Evolutionary conservation across 2,888 invertebrate species (phyloP).

Genomic region (Augochlorella aurata): DNA sequence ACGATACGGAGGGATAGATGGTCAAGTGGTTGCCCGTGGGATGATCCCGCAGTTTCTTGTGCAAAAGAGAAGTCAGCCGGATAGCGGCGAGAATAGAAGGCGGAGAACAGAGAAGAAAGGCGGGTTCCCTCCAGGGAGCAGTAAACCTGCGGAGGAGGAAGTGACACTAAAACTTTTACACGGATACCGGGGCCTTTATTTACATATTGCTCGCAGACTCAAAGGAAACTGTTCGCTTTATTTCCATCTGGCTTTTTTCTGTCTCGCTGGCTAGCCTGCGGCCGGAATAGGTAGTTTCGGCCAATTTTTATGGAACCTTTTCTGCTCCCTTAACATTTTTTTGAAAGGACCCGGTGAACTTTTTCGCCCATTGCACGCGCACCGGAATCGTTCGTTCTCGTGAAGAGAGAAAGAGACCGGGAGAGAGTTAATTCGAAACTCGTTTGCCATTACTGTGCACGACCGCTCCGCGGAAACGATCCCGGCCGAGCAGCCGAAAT

Average conservation of each 20-base stretch:
- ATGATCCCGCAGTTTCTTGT: slow-evolving; percentile 49
- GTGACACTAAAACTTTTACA: slow-evolving; percentile 79
- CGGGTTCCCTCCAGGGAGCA: slow-evolving; percentile 65
- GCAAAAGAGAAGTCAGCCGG: slow-evolving; percentile 54
- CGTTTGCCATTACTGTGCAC: background rate
- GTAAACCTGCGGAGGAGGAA: slow-evolving; percentile 72
- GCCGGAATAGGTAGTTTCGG: slow-evolving; percentile 42
- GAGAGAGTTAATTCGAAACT: slow-evolving; percentile 41
- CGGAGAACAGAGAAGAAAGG: slow-evolving; percentile 50
- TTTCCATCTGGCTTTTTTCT: slow-evolving; percentile 56
- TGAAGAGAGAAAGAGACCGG: background rate
- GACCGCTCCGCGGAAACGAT: background rate
- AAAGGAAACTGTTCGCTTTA: slow-evolving; percentile 62
- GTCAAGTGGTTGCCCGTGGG: slow-evolving; percentile 50
- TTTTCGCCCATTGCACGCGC: slow-evolving; percentile 27
- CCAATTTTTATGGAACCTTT: slow-evolving; percentile 45
- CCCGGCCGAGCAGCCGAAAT: background rate
- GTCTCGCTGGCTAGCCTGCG: slow-evolving; percentile 41
- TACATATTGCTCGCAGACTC: slow-evolving; percentile 75
- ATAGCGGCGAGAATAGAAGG: slow-evolving; percentile 44
- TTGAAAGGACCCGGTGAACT: slow-evolving; percentile 32
- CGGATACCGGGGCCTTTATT: slow-evolving; percentile 76
- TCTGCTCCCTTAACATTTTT: slow-evolving; percentile 33
- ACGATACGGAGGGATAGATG: slow-evolving; percentile 47
- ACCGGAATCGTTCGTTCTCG: slow-evolving; percentile 11